Evolutionary conservation across 2,797 vertebrate species (phyloP).

Genomic region (Sternarchorhynchus goeldii): DNA sequence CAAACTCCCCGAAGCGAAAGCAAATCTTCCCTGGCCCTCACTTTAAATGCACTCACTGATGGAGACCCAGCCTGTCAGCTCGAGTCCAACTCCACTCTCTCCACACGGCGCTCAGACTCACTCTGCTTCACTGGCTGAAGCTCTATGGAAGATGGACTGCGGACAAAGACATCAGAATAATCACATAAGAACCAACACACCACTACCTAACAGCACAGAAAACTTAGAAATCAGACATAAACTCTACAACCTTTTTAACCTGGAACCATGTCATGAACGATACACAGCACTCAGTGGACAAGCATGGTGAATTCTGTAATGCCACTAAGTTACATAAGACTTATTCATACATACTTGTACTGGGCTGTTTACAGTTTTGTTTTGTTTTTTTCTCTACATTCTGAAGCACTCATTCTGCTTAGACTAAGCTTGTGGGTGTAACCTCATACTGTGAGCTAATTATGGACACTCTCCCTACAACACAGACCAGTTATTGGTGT

Average conservation of each 20-base stretch:
- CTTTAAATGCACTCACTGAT: slow-evolving; percentile 38
- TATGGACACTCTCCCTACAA: too few species aligned
- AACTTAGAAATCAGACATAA: slow-evolving; percentile 48
- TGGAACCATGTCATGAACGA: neutral
- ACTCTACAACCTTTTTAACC: slow-evolving; percentile 9
- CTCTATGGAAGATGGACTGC: slow-evolving; percentile 71
- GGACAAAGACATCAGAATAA: slow-evolving; percentile 74
- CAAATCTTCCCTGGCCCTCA: slow-evolving; percentile 20
- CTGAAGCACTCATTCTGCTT: too few species aligned
- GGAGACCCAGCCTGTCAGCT: slow-evolving; percentile 41
- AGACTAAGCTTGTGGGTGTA: too few species aligned
- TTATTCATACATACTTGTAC: too few species aligned
- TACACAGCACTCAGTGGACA: too few species aligned
- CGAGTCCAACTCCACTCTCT: slow-evolving; percentile 38
- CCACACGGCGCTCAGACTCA: slow-evolving; percentile 47
- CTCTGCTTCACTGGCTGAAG: slow-evolving; percentile 76
- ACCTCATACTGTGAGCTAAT: too few species aligned
- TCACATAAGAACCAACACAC: slow-evolving; percentile 67
- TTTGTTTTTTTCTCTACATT: too few species aligned
- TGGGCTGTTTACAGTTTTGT: too few species aligned
- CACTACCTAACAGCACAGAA: slow-evolving; percentile 60
- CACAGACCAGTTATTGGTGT: too few species aligned
- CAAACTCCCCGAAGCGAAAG: slow-evolving; percentile 26
- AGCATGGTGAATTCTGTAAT: neutral
- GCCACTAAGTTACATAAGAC: neutral